Evolutionary conservation across 2,888 invertebrate species (phyloP).

Genomic region (Rhingia rostrata): DNA sequence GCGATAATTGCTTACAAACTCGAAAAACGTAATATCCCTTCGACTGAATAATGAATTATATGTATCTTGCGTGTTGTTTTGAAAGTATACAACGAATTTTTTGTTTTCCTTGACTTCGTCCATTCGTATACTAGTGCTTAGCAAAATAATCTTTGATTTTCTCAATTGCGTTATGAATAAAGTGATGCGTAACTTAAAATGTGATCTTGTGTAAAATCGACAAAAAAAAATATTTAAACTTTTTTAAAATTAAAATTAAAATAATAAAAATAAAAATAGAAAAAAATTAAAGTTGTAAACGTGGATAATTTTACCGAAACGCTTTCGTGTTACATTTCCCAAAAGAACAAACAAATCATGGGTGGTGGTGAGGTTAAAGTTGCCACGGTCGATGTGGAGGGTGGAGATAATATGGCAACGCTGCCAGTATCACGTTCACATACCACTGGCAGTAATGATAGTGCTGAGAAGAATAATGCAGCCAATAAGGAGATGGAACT

Average conservation of each 20-base stretch:
- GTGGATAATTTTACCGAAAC: neutral
- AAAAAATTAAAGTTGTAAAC: neutral
- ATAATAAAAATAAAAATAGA: conserved; percentile 12
- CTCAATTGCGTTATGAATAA: conserved; percentile 31
- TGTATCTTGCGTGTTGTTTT: conserved; percentile 22
- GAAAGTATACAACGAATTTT: conserved; percentile 66
- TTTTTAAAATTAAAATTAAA: neutral
- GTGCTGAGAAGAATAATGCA: conserved; percentile 91
- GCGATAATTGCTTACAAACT: conserved; percentile 51
- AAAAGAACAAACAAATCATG: conserved; percentile 80
- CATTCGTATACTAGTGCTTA: conserved; percentile 38
- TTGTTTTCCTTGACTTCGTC: conserved; percentile 49
- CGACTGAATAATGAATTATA: conserved; percentile 34
- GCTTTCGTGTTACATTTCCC: conserved; percentile 18
- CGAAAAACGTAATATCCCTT: conserved; percentile 53
- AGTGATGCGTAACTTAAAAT: conserved; percentile 36
- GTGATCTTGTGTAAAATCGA: conserved; percentile 56
- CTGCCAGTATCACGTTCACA: conserved; percentile 91
- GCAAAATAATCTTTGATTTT: conserved; percentile 1
- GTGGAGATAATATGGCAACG: conserved; percentile 94
- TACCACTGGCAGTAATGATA: conserved; percentile 87
- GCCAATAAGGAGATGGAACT: conserved; percentile 94
- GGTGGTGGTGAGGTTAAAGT: conserved; percentile 92
- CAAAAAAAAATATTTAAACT: conserved; percentile 55
- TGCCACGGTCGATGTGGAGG: conserved; percentile 93